Evolutionary conservation across 1,140 invertebrate species (phyloP), one percentile per base, ranked within the genome.

Genomic region (Drosophila baimaii): DNA sequence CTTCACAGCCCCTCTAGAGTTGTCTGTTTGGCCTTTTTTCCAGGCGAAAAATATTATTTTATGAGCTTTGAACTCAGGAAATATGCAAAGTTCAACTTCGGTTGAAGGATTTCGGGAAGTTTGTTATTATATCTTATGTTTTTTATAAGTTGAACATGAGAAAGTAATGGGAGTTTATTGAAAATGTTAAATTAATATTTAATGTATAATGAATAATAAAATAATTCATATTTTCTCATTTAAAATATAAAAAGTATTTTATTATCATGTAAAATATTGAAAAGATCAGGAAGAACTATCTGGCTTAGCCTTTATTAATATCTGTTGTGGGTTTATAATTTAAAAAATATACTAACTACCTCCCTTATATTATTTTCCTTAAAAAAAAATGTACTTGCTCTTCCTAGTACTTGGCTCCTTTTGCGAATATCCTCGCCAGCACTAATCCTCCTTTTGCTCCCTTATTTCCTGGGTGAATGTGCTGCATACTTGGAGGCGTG

Each of bases 401-500:
- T 52, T 23, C 5, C 9, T 19, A 13, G 5, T 2, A 19, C n/a
- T n/a, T n/a, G n/a, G 7, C 55, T 44, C 13, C 13, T 19, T 57
- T n/a, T 21, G 23, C 3, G 15, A 21, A 29, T 8, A 58, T 49
- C n/a, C 25, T 29, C 29, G 41, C 21, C 59, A 52, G n/a, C 47
- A 69, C 61, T 43, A 31, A 29, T 23, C 44, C 47, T 35, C 29
- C 47, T 13, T 8, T 51, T 15, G 25, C 63, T 27, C 49, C 29
- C 25, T 39, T 15, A n/a, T 37, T 39, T 65, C 43, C 73, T 39
- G 58, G 25, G 49, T 56, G 51, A 74, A 66, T 77, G 70, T 86
- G 62, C 69, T 82, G 79, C 83, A 86, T 82, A 86, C 76, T 86
- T 88, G 35, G 47, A 77, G 83, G 83, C 83, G 70, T 64, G 75